Percentiles rank a stretch among this genome's conserved stretches.
Conservation (phyloP, 2,888 invertebrate species). For the Rotaria sp. region DNA sequence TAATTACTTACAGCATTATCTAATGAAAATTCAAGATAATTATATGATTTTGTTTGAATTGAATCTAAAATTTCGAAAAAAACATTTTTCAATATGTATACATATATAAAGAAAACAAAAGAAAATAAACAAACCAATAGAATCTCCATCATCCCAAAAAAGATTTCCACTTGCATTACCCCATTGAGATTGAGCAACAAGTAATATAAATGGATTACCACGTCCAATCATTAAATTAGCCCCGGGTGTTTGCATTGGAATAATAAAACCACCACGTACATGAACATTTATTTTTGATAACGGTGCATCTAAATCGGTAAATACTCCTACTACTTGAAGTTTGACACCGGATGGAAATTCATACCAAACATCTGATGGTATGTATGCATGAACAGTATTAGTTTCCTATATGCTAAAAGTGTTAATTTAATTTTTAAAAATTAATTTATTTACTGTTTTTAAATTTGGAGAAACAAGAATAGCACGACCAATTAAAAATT, state of each 20-base stretch:
- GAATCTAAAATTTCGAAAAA: not conserved
- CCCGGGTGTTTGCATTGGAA: constrained; percentile 44
- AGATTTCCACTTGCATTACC: constrained; percentile 63
- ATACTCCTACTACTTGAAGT: not conserved
- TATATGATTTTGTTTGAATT: constrained; percentile 30
- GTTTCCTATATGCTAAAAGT: constrained; percentile 49
- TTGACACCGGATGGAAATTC: constrained; percentile 41
- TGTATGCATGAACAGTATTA: constrained; percentile 47
- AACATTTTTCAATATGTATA: not conserved
- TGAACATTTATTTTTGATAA: constrained; percentile 44
- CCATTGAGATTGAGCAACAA: constrained; percentile 61
- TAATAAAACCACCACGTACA: constrained; percentile 48
- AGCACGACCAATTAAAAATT: constrained; percentile 38
- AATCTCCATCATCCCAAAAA: constrained; percentile 76
- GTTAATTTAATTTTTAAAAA: not conserved
- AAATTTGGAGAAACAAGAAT: constrained; percentile 34
- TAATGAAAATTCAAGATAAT: constrained; percentile 35
- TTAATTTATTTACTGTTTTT: not conserved
- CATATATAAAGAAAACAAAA: not conserved
- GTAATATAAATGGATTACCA: constrained; percentile 61
- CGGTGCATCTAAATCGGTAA: constrained; percentile 25
- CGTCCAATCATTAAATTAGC: constrained; percentile 36
- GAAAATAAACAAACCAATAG: constrained; percentile 52
- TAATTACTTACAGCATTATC: not conserved
- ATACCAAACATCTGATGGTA: constrained; percentile 44